phyloP scores from a whole-genome alignment of 2,888 invertebrate genomes.

The Cerceris rybyensis region DNA sequence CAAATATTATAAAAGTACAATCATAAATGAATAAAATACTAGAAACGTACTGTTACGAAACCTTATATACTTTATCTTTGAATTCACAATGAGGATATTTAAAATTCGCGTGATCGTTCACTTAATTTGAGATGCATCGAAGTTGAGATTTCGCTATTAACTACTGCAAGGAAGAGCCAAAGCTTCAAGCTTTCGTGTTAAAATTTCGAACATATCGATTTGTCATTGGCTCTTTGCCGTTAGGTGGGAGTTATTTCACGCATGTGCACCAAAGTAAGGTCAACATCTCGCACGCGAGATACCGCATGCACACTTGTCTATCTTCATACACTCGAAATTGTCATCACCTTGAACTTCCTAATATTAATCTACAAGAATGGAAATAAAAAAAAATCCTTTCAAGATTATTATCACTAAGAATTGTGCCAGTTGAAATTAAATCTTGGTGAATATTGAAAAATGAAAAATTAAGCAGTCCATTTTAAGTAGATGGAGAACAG shows the following conservation, averaged over 20 bases:
- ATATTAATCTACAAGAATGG: not conserved
- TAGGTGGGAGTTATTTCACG: conserved; percentile 45
- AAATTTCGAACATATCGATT: conserved; percentile 65
- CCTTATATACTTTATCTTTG: not conserved
- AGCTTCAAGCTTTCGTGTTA: conserved; percentile 37
- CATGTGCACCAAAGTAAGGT: conserved; percentile 46
- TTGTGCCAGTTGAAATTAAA: not conserved
- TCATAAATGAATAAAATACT: not conserved
- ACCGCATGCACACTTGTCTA: not conserved
- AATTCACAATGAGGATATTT: conserved; percentile 2
- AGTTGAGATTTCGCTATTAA: conserved; percentile 33
- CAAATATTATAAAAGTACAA: not conserved
- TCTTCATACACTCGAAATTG: conserved; percentile 1
- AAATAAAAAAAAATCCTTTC: not conserved
- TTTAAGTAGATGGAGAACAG: too few species aligned
- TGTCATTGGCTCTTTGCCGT: conserved; percentile 42
- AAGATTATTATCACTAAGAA: not conserved
- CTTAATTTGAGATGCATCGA: conserved; percentile 17
- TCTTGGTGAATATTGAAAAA: not conserved
- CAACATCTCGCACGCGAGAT: conserved; percentile 24
- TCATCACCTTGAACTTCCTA: conserved; percentile 35
- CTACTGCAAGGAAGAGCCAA: conserved; percentile 36
- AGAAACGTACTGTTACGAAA: conserved; percentile 8
- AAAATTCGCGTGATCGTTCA: conserved; percentile 13
- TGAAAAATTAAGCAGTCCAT: not conserved